Base-by-base conservation (phyloP, 2,113 vertebrate genomes). In the Psophia crepitans region DNA sequence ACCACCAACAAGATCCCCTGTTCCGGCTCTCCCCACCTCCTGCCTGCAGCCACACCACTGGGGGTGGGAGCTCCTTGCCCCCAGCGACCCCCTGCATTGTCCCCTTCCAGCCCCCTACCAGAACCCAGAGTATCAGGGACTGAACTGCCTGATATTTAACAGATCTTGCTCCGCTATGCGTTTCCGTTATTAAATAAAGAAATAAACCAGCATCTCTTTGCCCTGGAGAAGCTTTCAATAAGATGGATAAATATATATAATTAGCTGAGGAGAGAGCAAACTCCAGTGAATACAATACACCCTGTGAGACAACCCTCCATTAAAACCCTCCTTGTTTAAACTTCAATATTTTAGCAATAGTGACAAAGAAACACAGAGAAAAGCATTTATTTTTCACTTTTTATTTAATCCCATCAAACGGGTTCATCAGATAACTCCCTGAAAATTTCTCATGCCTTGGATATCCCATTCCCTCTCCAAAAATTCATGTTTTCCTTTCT, bases 161-260 rank as follows among this genome's bases (percentile, higher is more conserved):
- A 89, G 89, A 87, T 95, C 44, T 87, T 66, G 76, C 49, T 65
- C 57, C 1, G 18, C 69, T 94, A 33, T 30, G 70, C 6, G 2
- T 94, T 95, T 89, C 58, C 37, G 85, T 35, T 85, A 73, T 92
- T 82, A 87, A 87, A 96, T 95, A 93, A 89, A 95, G 88, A 97
- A 97, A 95, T 92, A 95, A 96, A 93, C 74, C 87, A 82, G 92
- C 91, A 95, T 97, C 96, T 95, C 94, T 84, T 95, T 96, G 96
- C 96, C 95, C 96, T 94, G 70, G 92, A 96, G 86, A 96, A 97
- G 96, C 97, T 97, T 97, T 97, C 97, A 97, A 51, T 94, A 97
- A 97, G 97, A 97, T 69, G 95, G 94, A 96, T 97, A 97, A 97
- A 97, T 97, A 97, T 92, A 97, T 97, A 96, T 97, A 97, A 97